These are phyloP conservation scores for Phataginus tricuspis DNA, from an alignment of 2,797 vertebrate genomes.

Conservation along the genomic window DNA sequence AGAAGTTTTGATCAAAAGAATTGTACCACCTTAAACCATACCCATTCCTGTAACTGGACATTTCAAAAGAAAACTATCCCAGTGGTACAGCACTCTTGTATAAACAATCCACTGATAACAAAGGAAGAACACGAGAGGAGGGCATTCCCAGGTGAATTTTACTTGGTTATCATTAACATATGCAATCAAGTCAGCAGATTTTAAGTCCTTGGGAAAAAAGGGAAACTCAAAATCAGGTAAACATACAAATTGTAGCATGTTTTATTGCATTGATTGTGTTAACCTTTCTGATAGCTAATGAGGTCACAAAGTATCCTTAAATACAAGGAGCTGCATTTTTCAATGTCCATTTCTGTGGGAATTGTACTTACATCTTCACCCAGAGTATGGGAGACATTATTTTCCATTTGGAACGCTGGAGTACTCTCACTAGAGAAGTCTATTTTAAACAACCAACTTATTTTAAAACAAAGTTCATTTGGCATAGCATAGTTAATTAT, in stretches of 20 bases:
- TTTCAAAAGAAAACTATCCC: background rate
- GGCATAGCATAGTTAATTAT: conserved; percentile 13
- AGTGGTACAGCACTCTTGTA: background rate
- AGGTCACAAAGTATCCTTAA: background rate
- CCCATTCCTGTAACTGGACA: background rate
- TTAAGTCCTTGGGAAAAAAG: conserved; percentile 41
- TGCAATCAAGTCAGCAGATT: conserved; percentile 35
- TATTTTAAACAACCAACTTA: conserved; percentile 22
- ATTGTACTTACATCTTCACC: background rate
- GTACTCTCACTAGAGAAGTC: background rate
- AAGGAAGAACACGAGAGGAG: background rate
- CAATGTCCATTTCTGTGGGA: conserved; percentile 17
- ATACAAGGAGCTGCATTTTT: background rate
- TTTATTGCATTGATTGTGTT: background rate
- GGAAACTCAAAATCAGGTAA: conserved; percentile 20
- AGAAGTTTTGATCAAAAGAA: conserved; percentile 19
- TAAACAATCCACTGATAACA: background rate
- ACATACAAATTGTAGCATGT: background rate
- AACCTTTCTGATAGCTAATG: background rate
- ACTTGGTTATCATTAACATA: conserved; percentile 41
- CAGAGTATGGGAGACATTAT: background rate
- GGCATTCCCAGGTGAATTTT: background rate
- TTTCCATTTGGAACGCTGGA: conserved; percentile 44
- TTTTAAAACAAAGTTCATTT: conserved; percentile 42
- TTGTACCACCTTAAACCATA: background rate